These are phyloP conservation scores for Silurus glanis DNA, from an alignment of 2,113 vertebrate genomes.

Conservation along the genomic window DNA sequence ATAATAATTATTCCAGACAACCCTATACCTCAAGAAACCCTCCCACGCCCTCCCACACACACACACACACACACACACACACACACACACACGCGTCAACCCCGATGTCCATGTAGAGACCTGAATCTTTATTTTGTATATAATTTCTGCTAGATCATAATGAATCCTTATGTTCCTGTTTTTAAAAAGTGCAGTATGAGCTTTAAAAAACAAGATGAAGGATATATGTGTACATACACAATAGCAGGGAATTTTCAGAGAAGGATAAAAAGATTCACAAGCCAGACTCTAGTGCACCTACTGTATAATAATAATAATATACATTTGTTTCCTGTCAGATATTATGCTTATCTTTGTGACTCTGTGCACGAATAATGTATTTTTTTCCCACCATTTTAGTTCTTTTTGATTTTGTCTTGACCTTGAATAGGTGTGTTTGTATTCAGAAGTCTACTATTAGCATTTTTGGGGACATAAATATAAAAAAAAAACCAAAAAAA, in stretches of 20 bases:
- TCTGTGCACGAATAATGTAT: background rate
- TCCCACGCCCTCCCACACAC: too few species aligned
- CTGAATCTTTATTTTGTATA: too few species aligned
- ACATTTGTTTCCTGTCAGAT: too few species aligned
- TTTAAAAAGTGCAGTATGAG: background rate
- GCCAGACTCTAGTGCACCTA: background rate
- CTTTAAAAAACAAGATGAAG: background rate
- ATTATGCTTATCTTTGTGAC: background rate
- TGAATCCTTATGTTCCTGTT: background rate
- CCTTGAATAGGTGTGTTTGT: background rate
- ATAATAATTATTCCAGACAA: too few species aligned
- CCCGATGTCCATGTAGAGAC: too few species aligned
- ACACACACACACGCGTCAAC: too few species aligned
- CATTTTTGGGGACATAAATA: background rate
- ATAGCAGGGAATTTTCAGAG: background rate
- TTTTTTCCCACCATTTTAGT: background rate
- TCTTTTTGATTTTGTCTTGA: background rate
- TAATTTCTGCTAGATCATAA: background rate
- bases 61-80: too few species aligned
- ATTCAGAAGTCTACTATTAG: background rate
- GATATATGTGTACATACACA: background rate
- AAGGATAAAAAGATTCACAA: background rate
- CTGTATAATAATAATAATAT: background rate
- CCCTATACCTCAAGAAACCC: too few species aligned
- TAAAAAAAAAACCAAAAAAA: background rate